Evolutionary conservation across 2,888 invertebrate species (phyloP).

Genomic region (Erebia palarica): DNA sequence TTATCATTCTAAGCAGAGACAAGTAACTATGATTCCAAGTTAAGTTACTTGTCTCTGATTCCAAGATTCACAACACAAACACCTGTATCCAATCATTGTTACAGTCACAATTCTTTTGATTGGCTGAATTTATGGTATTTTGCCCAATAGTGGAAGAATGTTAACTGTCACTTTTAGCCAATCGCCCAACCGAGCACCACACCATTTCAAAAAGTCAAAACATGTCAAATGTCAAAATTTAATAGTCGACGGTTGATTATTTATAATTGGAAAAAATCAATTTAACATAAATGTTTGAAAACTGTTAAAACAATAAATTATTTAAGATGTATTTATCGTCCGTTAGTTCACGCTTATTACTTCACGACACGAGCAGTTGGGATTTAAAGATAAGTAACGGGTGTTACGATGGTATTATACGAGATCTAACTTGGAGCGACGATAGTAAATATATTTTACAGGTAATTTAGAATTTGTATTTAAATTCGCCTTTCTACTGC

Average conservation of each 20-base stretch:
- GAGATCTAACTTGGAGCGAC: conserved; percentile 77
- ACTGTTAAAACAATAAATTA: background rate
- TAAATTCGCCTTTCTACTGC: background rate
- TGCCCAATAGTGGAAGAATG: too few species aligned
- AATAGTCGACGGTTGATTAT: conserved; percentile 1
- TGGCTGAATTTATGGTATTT: too few species aligned
- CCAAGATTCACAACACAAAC: too few species aligned
- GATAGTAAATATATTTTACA: conserved; percentile 78
- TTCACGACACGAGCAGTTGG: conserved; percentile 80
- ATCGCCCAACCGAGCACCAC: too few species aligned
- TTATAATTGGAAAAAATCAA: background rate
- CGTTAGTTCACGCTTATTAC: conserved; percentile 79
- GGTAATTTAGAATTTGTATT: conserved; percentile 50
- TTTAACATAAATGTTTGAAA: background rate
- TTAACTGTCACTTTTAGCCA: too few species aligned
- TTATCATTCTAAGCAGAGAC: too few species aligned
- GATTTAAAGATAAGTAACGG: conserved; percentile 78
- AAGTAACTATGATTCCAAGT: too few species aligned
- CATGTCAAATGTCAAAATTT: background rate
- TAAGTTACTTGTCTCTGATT: too few species aligned
- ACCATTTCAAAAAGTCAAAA: background rate
- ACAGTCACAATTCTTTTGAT: too few species aligned
- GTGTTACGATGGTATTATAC: conserved; percentile 68
- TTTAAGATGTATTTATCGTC: conserved; percentile 81
- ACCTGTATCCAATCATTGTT: too few species aligned